Evolutionary conservation across 2,888 invertebrate genomes (phyloP), one percentile per base, ranked within the genome.

Genomic region (Pseudococcus viburni): DNA sequence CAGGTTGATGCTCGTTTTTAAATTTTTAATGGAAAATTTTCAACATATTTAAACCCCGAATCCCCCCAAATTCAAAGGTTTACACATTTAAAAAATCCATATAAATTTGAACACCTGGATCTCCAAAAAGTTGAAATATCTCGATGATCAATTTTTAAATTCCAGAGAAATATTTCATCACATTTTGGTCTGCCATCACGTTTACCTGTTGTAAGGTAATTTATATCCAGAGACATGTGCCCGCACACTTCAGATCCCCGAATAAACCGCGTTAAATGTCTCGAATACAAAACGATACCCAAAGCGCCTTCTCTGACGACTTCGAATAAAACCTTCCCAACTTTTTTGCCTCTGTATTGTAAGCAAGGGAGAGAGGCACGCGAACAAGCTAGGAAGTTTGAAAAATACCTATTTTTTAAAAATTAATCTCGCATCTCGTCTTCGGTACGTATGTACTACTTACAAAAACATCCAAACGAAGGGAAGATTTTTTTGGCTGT

Each of bases 241-340:
- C n/a, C 1, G 0, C 5, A 7, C 26, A 68, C 7, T 2, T 26
- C 0, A 68, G n/a, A 39, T 26, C 8, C 42, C 33, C 77, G 77
- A 77, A 77, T 33, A 77, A 33, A 77, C 26, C 42, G 17, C n/a
- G 77, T 77, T 77, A 26, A 77, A 77, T 77, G 77, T 77, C 77
- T 77, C 77, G 77, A 33, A 77, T 22, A 39, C 15, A 77, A 77
- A 77, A 39, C 55, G n/a, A 55, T 55, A 1, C 42, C 0, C n/a
- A 42, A 39, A 26, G 11, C 33, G 42, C 33, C 39, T 77, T 42
- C 42, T 39, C n/a, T 17, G 55, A 55, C 55, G 4, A 55, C 55
- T 33, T 5, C 26, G 17, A 17, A 19, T 73, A 73, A 33, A 73
- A 73, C 33, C 73, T 33, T 33, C 15, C 33, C 17, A 73, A 19